Evolutionary conservation across 1,140 invertebrate species (phyloP), one percentile per base, ranked within the genome.

Genomic region (Paraescarpia echinospica): DNA sequence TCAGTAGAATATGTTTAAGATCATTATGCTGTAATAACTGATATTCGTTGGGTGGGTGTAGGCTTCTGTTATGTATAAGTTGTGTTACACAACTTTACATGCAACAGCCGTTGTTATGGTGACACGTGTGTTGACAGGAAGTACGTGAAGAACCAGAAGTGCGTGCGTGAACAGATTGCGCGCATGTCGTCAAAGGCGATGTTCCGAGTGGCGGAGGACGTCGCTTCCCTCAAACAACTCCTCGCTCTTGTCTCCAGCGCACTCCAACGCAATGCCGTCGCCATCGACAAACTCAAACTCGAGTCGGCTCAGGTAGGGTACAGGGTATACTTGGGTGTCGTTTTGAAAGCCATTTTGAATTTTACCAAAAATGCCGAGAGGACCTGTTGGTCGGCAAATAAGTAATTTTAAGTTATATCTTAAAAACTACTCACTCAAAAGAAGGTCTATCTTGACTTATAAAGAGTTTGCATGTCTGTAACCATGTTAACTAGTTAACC

Each of bases 131-230:
- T 90, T 90, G 34, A 1, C 93, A 98, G 98, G 94, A 97, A 97
- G 92, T 97, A 97, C 96, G 97, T 98, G 0, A 98, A 98, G 96
- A 97, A 97, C 92, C 98, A 98, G 95, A 98, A 98, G 95, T 96
- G 96, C 0, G 96, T 98, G 14, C 97, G 97, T 93, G 98, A 98
- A 0, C 98, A 98, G 94, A 97, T 98, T 92, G 97, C 98, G 92
- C 96, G 98, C 91, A 97, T 97, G 88, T 97, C 97, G 4, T 97
- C 97, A 27, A 97, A 97, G 94, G 97, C 97, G 1, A 95, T 98
- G 93, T 96, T 97, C 93, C 97, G 97, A 94, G 96, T 97, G 1
- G 95, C 96, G 88, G 97, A 97, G 94, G 97, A 98, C 92, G 97
- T 97, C 1, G 96, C 96, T 1, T 97, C 97, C 34, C 95, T 98